These are phyloP conservation scores for Sialia sialis DNA, from an alignment of 2,113 vertebrate species.

Conservation along the genomic window DNA sequence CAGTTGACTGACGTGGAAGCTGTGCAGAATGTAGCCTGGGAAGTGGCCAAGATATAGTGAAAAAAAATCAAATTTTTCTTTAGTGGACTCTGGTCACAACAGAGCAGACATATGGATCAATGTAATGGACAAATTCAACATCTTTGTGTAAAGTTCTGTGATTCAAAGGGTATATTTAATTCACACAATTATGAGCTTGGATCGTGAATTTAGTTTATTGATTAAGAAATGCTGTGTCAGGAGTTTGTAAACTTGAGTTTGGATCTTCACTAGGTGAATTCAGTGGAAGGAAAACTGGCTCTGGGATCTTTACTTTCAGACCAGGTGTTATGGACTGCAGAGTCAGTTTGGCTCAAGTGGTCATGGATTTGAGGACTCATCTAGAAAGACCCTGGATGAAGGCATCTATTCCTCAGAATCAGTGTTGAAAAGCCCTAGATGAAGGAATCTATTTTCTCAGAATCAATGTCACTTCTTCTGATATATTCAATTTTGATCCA, in stretches of 20 bases:
- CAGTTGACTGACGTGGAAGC: background rate
- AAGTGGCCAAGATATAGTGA: background rate
- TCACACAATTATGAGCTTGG: background rate
- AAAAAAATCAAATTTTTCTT: background rate
- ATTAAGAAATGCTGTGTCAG: too few species aligned
- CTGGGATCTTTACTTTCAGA: background rate
- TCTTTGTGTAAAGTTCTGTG: background rate
- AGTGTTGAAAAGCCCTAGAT: background rate
- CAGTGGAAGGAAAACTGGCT: background rate
- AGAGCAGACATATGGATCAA: background rate
- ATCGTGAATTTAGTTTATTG: too few species aligned
- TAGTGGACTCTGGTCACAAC: background rate
- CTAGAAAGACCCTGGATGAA: background rate
- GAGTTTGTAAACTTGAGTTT: background rate
- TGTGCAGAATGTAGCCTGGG: background rate
- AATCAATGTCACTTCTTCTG: background rate
- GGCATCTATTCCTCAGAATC: background rate
- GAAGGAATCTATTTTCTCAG: background rate
- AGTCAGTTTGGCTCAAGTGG: background rate
- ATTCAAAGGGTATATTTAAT: background rate
- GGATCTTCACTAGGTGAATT: background rate
- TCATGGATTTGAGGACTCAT: background rate
- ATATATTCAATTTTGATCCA: background rate
- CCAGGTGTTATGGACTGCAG: background rate
- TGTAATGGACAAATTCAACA: background rate